Percentiles rank a stretch among this genome's conserved stretches.
Conservation (phyloP, 2,797 vertebrate species). For the Lepus oiostolus region DNA sequence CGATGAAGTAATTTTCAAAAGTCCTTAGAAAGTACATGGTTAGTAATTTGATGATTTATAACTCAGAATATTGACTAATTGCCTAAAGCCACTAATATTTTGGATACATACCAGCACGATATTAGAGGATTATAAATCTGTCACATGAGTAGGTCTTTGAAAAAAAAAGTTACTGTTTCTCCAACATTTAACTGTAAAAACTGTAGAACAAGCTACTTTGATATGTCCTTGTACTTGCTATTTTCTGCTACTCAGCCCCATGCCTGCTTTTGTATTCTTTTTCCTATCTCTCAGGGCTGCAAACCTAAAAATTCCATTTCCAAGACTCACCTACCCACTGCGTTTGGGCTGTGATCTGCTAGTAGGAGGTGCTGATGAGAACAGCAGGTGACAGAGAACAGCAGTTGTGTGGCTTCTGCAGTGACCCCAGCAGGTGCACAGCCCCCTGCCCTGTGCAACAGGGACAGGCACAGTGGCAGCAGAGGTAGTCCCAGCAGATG, state of each 20-base stretch:
- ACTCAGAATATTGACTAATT: not conserved
- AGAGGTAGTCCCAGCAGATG: rapidly evolving
- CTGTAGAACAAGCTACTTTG: not conserved
- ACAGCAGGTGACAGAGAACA: not conserved
- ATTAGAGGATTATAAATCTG: not conserved
- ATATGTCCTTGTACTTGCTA: too few relatives aligned
- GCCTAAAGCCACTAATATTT: not conserved
- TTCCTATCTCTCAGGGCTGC: not conserved
- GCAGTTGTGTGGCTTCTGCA: not conserved
- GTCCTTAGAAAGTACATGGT: too few relatives aligned
- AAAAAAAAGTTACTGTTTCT: not conserved
- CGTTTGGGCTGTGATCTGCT: not conserved
- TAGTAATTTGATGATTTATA: not conserved
- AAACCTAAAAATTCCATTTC: not conserved
- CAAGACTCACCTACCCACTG: not conserved
- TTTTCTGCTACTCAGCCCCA: not conserved
- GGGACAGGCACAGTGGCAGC: rapidly evolving
- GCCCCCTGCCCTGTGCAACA: rapidly evolving
- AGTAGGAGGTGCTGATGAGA: not conserved
- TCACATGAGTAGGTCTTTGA: not conserved
- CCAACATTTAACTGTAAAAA: not conserved
- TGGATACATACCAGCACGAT: not conserved
- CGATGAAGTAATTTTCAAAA: not conserved
- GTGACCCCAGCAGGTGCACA: rapidly evolving
- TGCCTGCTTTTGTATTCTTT: not conserved